Conservation (phyloP, 2,113 vertebrate species). For the Sus scrofa region DNA sequence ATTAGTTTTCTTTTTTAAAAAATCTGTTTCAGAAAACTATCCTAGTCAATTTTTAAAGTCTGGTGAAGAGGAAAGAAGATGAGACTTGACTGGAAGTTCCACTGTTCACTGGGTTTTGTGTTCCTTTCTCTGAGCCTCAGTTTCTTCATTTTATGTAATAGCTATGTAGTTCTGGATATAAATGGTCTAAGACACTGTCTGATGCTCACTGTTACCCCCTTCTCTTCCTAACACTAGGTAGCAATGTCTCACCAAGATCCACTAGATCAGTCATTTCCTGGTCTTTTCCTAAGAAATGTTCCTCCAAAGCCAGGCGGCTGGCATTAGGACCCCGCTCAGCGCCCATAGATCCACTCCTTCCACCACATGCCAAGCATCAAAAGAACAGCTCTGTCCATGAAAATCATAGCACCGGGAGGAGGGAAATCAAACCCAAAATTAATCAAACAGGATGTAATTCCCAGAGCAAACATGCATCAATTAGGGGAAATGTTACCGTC, state of each 20-base stretch:
- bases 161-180: not conserved
- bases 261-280: not conserved
- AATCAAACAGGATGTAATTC: constrained; percentile 85
- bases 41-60: not conserved
- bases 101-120: not conserved
- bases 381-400: constrained; percentile 80
- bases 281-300: not conserved
- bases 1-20: not conserved
- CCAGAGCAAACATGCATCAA: constrained; percentile 86
- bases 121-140: not conserved
- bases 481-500: constrained; percentile 84
- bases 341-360: not conserved
- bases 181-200: not conserved
- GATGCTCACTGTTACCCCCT: not conserved
- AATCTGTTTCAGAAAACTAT: not conserved
- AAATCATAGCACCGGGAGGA: constrained; percentile 83
- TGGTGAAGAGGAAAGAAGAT: not conserved
- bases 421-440: constrained; percentile 86
- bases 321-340: constrained; percentile 58
- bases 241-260: not conserved
- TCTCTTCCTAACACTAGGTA: not conserved
- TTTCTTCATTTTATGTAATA: constrained; percentile 2
- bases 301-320: not conserved
- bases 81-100: not conserved
- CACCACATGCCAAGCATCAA: constrained; percentile 77